Conservation (phyloP, 23 tunicate genomes). For the Botrylloides violaceus region DNA sequence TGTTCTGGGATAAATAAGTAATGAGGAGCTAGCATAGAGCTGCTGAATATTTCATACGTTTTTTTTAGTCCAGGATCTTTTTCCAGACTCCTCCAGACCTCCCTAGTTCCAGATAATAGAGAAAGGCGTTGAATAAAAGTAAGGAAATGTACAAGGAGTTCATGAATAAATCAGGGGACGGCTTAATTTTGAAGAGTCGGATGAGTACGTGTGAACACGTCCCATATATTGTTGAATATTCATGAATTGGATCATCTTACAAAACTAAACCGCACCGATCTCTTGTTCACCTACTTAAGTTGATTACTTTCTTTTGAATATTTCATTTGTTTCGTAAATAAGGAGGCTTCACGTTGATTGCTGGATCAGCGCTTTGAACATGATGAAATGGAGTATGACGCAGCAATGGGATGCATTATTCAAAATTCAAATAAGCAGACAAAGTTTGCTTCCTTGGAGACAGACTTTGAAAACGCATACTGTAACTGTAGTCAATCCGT, state of each 20-base stretch:
- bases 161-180: constrained; percentile 69
- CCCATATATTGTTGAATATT: constrained; percentile 57
- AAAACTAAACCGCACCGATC: constrained; percentile 11
- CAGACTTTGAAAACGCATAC: too few relatives aligned
- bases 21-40: constrained; percentile 38
- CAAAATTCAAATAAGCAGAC: too few relatives aligned
- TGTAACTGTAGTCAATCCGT: too few relatives aligned
- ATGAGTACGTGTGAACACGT: constrained; percentile 24
- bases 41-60: constrained; percentile 71
- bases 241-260: constrained; percentile 40
- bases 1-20: constrained; percentile 64
- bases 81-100: background rate
- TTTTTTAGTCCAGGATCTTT: constrained; percentile 21
- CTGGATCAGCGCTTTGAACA: too few relatives aligned
- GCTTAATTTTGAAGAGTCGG: constrained; percentile 24
- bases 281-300: constrained; percentile 24
- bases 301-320: constrained; percentile 23
- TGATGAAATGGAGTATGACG: too few relatives aligned
- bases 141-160: constrained; percentile 16
- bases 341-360: background rate
- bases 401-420: too few relatives aligned
- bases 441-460: too few relatives aligned
- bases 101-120: constrained; percentile 16
- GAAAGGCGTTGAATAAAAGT: constrained; percentile 16
- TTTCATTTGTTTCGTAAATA: constrained; percentile 4